A percentile compares a stretch with the other conserved stretches of the same genome.
phyloP scores from a whole-genome alignment of 2,888 invertebrate genomes.

The Drosophila borborema region DNA sequence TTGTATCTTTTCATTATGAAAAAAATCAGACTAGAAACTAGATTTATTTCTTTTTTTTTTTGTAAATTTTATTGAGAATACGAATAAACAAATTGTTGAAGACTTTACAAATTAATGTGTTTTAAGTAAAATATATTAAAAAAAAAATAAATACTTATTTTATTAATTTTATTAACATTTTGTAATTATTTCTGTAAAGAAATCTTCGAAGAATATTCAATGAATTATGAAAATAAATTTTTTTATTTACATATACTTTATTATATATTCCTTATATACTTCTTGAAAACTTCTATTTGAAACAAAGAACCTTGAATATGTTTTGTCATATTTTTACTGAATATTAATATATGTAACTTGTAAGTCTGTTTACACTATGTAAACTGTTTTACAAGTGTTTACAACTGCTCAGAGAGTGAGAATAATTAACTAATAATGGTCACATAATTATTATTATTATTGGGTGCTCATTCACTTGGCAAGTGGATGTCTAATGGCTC shows the following conservation, averaged over 20 bases:
- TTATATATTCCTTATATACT: too few relatives aligned
- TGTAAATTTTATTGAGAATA: background rate
- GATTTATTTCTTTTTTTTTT: background rate
- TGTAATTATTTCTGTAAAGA: background rate
- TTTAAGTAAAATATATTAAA: too few relatives aligned
- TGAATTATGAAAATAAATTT: background rate
- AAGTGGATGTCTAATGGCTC: background rate
- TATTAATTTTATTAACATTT: too few relatives aligned
- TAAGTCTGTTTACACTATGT: slow-evolving; percentile 4
- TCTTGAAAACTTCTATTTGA: background rate
- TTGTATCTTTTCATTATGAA: too few relatives aligned
- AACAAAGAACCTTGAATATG: background rate
- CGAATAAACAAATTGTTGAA: too few relatives aligned
- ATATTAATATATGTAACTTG: background rate
- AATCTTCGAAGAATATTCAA: background rate
- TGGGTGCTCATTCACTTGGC: slow-evolving; percentile 11
- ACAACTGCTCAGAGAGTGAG: background rate
- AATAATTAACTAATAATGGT: slow-evolving; percentile 11
- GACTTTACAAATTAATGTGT: too few relatives aligned
- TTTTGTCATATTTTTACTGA: background rate
- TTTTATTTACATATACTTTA: too few relatives aligned
- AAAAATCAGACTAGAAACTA: too few relatives aligned
- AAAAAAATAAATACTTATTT: too few relatives aligned
- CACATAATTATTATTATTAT: slow-evolving; percentile 21
- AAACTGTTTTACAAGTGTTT: slow-evolving; percentile 16